Evolutionary conservation across 2,113 vertebrate species (phyloP), one percentile per base, ranked within the genome.

Genomic region (Onychorhynchus coronatus): DNA sequence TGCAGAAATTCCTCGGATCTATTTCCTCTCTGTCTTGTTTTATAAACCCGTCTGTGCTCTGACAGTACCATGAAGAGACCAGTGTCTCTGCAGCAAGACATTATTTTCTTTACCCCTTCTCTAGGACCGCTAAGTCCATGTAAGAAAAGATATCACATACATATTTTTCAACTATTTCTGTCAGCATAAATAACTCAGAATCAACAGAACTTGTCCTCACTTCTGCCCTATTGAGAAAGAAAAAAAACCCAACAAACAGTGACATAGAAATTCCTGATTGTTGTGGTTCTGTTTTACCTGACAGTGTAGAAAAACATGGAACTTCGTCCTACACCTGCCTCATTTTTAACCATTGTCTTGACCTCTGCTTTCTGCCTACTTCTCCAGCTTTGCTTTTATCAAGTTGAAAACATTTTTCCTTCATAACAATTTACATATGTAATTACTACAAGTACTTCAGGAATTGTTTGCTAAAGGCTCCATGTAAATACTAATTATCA

Each of bases 401-500:
- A 95, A 91, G 63, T 77, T 85, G 58, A 13, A 70, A 89, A 89
- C 47, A 85, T 97, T 96, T 97, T 97, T 91, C 89, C 94, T 91
- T 77, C 93, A 84, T 79, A 95, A 88, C 47, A 79, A 98, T 98
- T 98, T 98, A 95, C 98, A 98, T 98, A 85, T 97, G 85, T 98
- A 98, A 98, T 98, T 98, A 97, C 98, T 93, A 97, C 96, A 93
- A 96, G 93, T 97, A 97, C 97, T 98, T 97, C 95, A 98, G 97
- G 97, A 98, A 96, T 97, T 94, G 94, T 98, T 98, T 97, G 97
- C 98, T 97, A 94, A 98, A 98, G 98, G 97, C 98, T 98, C 97
- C 97, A 97, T 98, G 98, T 98, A 98, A 98, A 98, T 98, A 98
- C 96, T 97, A 98, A 98, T 98, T 98, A 98, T 98, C 98, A 85